Evolutionary conservation across 1,140 invertebrate species (phyloP).

Genomic region (Pogonognathellus flavescens): DNA sequence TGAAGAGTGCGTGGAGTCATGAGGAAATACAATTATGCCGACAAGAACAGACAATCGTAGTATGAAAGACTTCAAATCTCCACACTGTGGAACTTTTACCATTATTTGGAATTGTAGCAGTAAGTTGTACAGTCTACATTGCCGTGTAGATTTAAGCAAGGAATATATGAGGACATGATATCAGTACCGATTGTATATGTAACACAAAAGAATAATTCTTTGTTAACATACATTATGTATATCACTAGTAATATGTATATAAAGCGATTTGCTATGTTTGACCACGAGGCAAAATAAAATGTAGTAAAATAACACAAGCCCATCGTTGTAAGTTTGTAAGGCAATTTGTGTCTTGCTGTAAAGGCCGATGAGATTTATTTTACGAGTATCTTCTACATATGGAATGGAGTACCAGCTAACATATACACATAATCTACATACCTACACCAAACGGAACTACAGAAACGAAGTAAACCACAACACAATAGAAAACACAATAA

Average conservation of each 20-base stretch:
- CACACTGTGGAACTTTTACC: not conserved
- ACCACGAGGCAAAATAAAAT: constrained; percentile 37
- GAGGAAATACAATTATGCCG: constrained; percentile 21
- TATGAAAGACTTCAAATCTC: not conserved
- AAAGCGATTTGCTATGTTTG: constrained; percentile 11
- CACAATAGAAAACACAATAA: constrained; percentile 39
- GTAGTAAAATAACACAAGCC: constrained; percentile 12
- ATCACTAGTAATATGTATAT: constrained; percentile 6
- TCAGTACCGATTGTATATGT: not conserved
- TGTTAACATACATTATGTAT: not conserved
- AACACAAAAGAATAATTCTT: too few species aligned
- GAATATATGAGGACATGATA: not conserved
- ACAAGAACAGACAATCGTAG: not conserved
- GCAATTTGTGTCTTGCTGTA: constrained; percentile 36
- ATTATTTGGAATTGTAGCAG: not conserved
- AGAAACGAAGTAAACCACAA: not conserved
- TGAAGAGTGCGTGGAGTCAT: constrained; percentile 17
- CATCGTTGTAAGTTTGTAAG: constrained; percentile 18
- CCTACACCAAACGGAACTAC: not conserved
- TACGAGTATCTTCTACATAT: constrained; percentile 44
- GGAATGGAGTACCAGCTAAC: not conserved
- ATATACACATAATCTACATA: not conserved
- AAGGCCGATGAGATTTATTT: constrained; percentile 54
- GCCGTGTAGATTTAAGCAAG: not conserved
- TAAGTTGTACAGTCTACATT: not conserved